Evolutionary conservation across 2,888 invertebrate species (phyloP).

Genomic region (Ethmia dodecea): DNA sequence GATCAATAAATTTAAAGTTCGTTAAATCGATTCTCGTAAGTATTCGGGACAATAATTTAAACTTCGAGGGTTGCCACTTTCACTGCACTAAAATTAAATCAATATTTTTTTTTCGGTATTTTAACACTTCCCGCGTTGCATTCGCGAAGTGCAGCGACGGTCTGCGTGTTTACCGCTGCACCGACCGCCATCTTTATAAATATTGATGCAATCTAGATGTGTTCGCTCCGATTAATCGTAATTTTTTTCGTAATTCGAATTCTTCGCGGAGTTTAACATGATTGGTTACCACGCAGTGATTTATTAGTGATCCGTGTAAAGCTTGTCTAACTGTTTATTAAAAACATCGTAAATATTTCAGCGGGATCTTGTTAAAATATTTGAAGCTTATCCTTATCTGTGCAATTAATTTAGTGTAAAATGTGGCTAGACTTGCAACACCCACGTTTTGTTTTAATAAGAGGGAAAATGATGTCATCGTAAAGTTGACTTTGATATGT

Average conservation of each 20-base stretch:
- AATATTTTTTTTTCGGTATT: constrained; percentile 15
- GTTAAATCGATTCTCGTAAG: constrained; percentile 1
- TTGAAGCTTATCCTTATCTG: too few species aligned
- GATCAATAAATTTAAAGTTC: background rate
- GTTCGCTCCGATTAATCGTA: constrained; percentile 63
- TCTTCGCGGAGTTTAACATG: constrained; percentile 19
- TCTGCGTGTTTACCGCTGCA: constrained; percentile 44
- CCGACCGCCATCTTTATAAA: constrained; percentile 58
- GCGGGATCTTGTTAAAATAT: background rate
- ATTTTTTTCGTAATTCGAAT: constrained; percentile 51
- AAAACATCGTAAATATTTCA: background rate
- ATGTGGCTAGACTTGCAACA: too few species aligned
- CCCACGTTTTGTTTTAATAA: too few species aligned
- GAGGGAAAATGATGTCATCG: too few species aligned
- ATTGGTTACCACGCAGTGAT: background rate
- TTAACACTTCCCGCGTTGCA: constrained; percentile 52
- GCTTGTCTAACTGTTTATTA: background rate
- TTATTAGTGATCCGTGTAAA: background rate
- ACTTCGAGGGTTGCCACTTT: background rate
- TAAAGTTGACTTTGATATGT: too few species aligned
- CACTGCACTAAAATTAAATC: background rate
- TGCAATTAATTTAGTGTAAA: too few species aligned
- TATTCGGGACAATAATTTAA: background rate
- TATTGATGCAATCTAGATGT: constrained; percentile 68
- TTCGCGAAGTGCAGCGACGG: constrained; percentile 55